Evolutionary conservation across 2,113 vertebrate genomes (phyloP), one percentile per base, ranked within the genome.

Genomic region (Rhadina sibilatrix): DNA sequence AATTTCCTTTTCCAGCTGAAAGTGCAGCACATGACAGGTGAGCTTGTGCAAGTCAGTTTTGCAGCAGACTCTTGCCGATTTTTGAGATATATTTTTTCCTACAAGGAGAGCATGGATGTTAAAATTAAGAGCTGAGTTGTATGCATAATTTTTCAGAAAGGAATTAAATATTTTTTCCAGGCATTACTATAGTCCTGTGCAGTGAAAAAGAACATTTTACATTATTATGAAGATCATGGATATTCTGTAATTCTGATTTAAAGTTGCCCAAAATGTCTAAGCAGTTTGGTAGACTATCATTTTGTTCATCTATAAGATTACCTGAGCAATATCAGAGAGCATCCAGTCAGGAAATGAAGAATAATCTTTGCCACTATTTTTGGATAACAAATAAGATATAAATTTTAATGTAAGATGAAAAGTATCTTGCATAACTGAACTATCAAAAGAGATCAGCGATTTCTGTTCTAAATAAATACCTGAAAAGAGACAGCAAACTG

Each of bases 341-440:
- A 93, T 72, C 89, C 93, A 93, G 89, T 61, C 89, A 96, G 93
- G 87, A 97, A 96, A 97, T 91, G 87, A 95, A 95, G 94, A 96
- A 96, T 96, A 95, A 95, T 94, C 95, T 94, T 94, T 95, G 87
- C 70, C 89, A 94, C 87, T 91, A 93, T 91, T 95, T 96, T 80
- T 91, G 93, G 94, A 87, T 95, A 95, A 92, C 74, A 95, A 97
- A 93, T 95, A 91, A 97, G 91, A 94, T 95, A 95, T 91, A 89
- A 80, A 96, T 97, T 96, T 97, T 96, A 96, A 94, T 96, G 93
- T 63, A 75, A 89, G 70, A 91, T 64, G 84, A 82, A 84, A 93
- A 95, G 49, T 94, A 87, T 83, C 96, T 96, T 95, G 93, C 91
- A 77, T 93, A 97, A 96, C 87, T 69, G 57, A 91, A 80, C 78